phyloP scores from a whole-genome alignment of 2,113 vertebrate genomes.

The Ardeotis arabs region DNA sequence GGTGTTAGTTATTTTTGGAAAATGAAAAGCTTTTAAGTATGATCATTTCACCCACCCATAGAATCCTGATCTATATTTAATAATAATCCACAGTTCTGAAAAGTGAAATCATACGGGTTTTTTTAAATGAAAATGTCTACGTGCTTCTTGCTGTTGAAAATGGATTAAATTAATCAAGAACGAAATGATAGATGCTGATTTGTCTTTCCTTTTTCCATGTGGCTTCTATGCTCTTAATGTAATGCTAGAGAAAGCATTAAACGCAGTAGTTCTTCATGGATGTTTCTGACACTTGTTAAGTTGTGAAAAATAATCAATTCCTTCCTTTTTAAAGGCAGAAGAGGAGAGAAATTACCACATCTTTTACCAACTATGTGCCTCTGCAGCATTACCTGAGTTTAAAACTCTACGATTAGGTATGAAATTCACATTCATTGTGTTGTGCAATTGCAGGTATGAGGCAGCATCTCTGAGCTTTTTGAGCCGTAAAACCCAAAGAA shows the following conservation, averaged over 20 bases:
- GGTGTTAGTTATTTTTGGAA: constrained; percentile 38
- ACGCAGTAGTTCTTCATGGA: background rate
- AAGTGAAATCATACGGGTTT: background rate
- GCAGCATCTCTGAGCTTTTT: background rate
- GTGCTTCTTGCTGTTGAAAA: background rate
- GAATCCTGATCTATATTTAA: constrained; percentile 11
- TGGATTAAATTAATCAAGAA: background rate
- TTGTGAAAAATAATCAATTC: constrained; percentile 51
- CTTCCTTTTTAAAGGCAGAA: constrained; percentile 87
- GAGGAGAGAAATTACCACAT: constrained; percentile 98
- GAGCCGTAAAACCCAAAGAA: background rate
- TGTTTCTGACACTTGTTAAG: constrained; percentile 20
- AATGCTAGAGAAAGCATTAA: background rate
- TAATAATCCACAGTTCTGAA: background rate
- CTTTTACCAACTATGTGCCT: constrained; percentile 98
- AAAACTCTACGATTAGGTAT: constrained; percentile 89
- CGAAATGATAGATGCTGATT: background rate
- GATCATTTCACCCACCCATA: background rate
- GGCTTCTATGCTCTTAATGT: background rate
- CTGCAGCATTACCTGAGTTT: constrained; percentile 89
- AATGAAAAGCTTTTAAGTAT: background rate
- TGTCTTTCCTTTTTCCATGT: background rate
- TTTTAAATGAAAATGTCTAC: background rate
- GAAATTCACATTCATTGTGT: background rate
- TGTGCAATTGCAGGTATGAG: background rate